Evolutionary conservation across 2,888 invertebrate genomes (phyloP), one percentile per base, ranked within the genome.

Genomic region (Carpatolechia fugitivella): DNA sequence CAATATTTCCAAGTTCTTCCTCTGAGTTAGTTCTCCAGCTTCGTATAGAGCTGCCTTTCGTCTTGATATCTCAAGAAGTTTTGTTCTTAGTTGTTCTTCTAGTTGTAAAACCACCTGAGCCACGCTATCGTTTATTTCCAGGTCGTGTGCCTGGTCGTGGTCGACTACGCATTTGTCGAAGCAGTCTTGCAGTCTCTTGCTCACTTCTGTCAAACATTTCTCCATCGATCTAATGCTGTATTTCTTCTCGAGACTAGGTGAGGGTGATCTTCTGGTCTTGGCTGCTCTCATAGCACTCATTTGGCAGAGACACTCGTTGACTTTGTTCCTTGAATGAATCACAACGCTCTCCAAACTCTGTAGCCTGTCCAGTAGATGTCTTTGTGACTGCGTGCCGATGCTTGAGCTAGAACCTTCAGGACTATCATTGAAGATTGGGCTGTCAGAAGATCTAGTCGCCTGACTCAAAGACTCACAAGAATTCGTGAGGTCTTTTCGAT

Each of bases 31-130:
- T 68, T 94, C 92, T 55, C 94, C 94, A 10, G 92, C 91, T 70
- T 94, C 93, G 62, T 93, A 90, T 20, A 95, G 82, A 52, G 91
- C 89, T 56, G 93, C 92, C 69, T 94, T 92, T 69, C 92, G 93
- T 65, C 92, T 92, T 33, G 94, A 91, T 66, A 96, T 90, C 65
- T 94, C 94, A 48, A 91, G 85, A 55, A 96, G 85, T 79, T 96
- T 96, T 11, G 91, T 91, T 57, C 93, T 91, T 61, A 96, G 82
- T 65, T 95, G 92, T 60, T 91, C 91, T 74, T 96, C 95, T 6
- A 94, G 79, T 66, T 93, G 93, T 36, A 90, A 91, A 11, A 94
- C 92, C 20, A 93, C 92, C 56, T 90, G 88, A 36, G 91, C 90
- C 1, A 93, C 92, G 29, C 91, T 92, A 64, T 92, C 92, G 57